Evolutionary conservation across 2,888 invertebrate genomes (phyloP).

Genomic region (Osmoderma eremita): DNA sequence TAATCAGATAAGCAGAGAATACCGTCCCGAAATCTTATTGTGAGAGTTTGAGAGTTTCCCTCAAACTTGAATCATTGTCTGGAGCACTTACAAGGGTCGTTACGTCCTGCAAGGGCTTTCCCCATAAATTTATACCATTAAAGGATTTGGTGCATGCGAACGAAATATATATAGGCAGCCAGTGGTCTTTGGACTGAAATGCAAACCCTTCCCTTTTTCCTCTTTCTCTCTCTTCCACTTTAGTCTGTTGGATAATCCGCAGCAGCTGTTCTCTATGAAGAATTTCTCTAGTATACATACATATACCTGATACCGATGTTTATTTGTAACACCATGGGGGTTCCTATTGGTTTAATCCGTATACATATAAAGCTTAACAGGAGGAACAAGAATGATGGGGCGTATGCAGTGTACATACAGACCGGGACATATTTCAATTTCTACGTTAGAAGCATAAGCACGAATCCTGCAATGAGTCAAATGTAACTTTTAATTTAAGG

Average conservation of each 20-base stretch:
- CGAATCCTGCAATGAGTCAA: no score
- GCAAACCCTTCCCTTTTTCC: conserved; percentile 2
- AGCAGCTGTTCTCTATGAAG: conserved; percentile 44
- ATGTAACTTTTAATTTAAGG: no score
- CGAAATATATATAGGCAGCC: conserved; percentile 1
- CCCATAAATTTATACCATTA: conserved; percentile 36
- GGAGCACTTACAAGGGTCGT: conserved; percentile 31
- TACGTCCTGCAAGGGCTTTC: conserved; percentile 17
- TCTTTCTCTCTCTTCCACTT: not conserved
- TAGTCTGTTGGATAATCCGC: conserved; percentile 30
- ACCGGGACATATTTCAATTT: no score
- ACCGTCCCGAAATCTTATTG: conserved; percentile 24
- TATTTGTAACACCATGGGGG: conserved; percentile 42
- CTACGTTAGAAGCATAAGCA: no score
- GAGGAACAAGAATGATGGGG: not conserved
- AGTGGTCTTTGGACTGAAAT: not conserved
- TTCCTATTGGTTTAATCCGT: conserved; percentile 41
- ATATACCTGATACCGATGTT: no score
- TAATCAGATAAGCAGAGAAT: conserved; percentile 27
- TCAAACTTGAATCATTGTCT: conserved; percentile 34
- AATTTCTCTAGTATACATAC: conserved; percentile 43
- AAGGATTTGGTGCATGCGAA: conserved; percentile 8
- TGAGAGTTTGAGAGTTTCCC: not conserved
- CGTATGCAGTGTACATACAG: no score
- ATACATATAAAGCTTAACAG: not conserved